Percentiles rank a stretch among this genome's conserved stretches.
phyloP scores from a whole-genome alignment of 2,113 vertebrate genomes.

The Seriola dumerili region DNA sequence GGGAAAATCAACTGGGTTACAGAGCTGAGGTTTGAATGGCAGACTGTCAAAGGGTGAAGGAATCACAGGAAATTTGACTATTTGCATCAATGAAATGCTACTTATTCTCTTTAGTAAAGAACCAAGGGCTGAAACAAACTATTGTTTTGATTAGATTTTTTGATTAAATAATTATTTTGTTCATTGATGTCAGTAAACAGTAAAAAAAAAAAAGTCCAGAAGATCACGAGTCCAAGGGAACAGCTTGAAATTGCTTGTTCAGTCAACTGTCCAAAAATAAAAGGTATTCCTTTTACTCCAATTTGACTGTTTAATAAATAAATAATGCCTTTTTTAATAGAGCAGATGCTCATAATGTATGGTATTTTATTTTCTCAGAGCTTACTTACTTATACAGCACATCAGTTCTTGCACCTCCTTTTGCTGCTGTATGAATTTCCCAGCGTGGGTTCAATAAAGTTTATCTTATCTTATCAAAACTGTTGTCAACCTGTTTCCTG shows the following conservation, averaged over 20 bases:
- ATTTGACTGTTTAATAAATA: too few relatives aligned
- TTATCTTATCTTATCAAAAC: not conserved
- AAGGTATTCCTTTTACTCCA: not conserved
- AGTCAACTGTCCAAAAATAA: not conserved
- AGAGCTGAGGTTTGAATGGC: not conserved
- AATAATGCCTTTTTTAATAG: not conserved
- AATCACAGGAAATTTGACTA: too few relatives aligned
- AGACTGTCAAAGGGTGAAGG: not conserved
- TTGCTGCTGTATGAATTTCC: not conserved
- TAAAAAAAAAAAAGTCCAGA: not conserved
- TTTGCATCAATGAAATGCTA: not conserved
- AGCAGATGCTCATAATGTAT: not conserved
- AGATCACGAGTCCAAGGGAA: not conserved
- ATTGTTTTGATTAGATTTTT: not conserved
- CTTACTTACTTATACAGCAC: not conserved
- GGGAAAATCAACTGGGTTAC: not conserved
- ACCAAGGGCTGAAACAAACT: not conserved
- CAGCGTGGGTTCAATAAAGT: not conserved
- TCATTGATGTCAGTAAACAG: not conserved
- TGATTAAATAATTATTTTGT: not conserved
- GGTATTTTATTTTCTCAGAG: not conserved
- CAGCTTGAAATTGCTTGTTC: not conserved
- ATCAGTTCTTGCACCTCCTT: not conserved
- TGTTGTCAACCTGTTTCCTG: not conserved
- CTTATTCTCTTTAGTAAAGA: not conserved